phyloP scores from a whole-genome alignment of 1,140 invertebrate genomes.

The Diabrotica virgifera region DNA sequence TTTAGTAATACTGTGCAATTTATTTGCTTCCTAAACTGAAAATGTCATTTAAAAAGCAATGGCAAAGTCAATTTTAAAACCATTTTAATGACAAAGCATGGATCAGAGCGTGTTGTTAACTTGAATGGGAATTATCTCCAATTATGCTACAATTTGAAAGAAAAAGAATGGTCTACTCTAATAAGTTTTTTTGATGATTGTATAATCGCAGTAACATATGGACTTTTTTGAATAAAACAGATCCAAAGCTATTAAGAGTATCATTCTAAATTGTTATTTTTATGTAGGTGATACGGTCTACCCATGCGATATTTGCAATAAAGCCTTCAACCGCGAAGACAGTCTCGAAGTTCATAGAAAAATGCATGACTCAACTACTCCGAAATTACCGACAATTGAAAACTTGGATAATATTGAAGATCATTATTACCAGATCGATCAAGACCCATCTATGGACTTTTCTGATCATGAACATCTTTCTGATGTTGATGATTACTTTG shows the following conservation, averaged over 20 bases:
- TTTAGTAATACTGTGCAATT: too few species aligned
- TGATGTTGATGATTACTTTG: constrained; percentile 40
- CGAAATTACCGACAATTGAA: constrained; percentile 41
- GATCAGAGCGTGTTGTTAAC: too few species aligned
- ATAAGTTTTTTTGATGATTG: constrained; percentile 4
- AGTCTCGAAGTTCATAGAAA: constrained; percentile 44
- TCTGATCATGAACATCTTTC: constrained; percentile 31
- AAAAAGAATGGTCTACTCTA: too few species aligned
- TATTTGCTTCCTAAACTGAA: too few species aligned
- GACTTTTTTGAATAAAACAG: too few species aligned
- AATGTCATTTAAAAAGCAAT: too few species aligned
- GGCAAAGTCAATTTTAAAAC: too few species aligned
- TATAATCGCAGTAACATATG: too few species aligned
- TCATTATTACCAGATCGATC: constrained; percentile 44
- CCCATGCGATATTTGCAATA: constrained; percentile 52
- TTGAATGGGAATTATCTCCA: too few species aligned
- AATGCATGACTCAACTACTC: constrained; percentile 38
- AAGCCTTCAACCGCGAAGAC: constrained; percentile 44
- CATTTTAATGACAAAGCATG: too few species aligned
- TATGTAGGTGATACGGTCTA: constrained; percentile 43
- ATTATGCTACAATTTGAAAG: background rate
- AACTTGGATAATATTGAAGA: constrained; percentile 45
- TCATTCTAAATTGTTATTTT: background rate
- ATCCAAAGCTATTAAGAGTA: too few species aligned
- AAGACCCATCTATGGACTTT: constrained; percentile 33